Conservation (phyloP, 2,113 vertebrate genomes). For the Mastomys coucha region DNA sequence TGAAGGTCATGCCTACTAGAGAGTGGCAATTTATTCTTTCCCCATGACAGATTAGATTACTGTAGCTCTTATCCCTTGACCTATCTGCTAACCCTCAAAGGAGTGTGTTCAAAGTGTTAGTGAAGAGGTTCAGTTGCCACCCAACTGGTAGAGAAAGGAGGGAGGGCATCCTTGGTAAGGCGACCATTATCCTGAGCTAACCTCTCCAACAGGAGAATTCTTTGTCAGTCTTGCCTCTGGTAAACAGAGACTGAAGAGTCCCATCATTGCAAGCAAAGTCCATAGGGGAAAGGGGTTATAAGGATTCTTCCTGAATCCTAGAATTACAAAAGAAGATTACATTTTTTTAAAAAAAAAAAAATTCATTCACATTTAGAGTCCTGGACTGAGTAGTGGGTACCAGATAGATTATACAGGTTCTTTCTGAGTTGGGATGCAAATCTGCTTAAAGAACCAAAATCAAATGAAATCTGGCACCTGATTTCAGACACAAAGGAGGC, state of each 20-base stretch:
- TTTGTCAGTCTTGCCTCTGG: not conserved
- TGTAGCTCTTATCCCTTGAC: conserved; percentile 46
- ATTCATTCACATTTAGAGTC: not conserved
- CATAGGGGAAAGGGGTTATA: not conserved
- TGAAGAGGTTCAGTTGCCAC: not conserved
- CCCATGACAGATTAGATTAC: conserved; percentile 73
- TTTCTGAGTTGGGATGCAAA: not conserved
- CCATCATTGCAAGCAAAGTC: not conserved
- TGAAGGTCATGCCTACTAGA: conserved; percentile 81
- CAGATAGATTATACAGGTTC: not conserved
- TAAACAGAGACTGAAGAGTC: not conserved
- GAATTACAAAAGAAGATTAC: not conserved
- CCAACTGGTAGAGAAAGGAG: not conserved
- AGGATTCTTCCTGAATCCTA: conserved; percentile 20
- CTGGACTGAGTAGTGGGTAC: not conserved
- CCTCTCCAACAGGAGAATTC: not conserved
- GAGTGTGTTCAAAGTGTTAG: conserved; percentile 28
- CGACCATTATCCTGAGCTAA: not conserved
- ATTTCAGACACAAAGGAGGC: conserved; percentile 2
- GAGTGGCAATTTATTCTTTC: conserved; percentile 84
- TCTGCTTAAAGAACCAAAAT: not conserved
- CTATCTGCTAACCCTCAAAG: conserved; percentile 27
- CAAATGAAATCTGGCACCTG: not conserved
- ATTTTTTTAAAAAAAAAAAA: not conserved
- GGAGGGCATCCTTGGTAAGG: not conserved